Conservation (phyloP, 2,797 vertebrate species). For the Holocentrus rufus region DNA sequence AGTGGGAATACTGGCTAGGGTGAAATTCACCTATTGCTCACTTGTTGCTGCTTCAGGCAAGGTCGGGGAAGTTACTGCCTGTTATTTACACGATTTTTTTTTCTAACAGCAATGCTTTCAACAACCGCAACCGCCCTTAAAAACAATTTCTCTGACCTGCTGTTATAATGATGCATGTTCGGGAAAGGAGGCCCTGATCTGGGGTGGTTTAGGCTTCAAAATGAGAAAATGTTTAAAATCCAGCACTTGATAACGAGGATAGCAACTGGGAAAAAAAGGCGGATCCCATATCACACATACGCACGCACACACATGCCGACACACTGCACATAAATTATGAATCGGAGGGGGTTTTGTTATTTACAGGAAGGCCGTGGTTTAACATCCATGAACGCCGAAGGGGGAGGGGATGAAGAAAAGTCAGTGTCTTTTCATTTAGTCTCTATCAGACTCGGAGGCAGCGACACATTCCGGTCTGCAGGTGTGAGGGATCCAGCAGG, state of each 20-base stretch:
- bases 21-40: slow-evolving; percentile 20
- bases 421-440: neutral
- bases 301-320: slow-evolving; percentile 52
- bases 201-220: slow-evolving; percentile 38
- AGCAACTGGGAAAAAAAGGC: slow-evolving; percentile 42
- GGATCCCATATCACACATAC: slow-evolving; percentile 40
- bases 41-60: neutral
- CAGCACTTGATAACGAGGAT: slow-evolving; percentile 65
- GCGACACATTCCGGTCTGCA: slow-evolving; percentile 7
- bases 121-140: slow-evolving; percentile 39
- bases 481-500: neutral
- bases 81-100: neutral
- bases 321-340: slow-evolving; percentile 38
- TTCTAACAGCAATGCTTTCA: slow-evolving; percentile 32
- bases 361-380: slow-evolving; percentile 55
- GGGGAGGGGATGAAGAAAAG: too few species aligned
- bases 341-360: slow-evolving; percentile 45
- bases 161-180: slow-evolving; percentile 11
- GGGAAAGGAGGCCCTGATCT: slow-evolving; percentile 51
- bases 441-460: neutral
- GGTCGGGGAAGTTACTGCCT: too few species aligned
- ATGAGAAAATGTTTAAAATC: slow-evolving; percentile 45
- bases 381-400: slow-evolving; percentile 9
- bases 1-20: neutral
- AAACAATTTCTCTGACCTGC: slow-evolving; percentile 45